phyloP scores from a whole-genome alignment of 2,797 vertebrate genomes.

The Limosa lapponica region DNA sequence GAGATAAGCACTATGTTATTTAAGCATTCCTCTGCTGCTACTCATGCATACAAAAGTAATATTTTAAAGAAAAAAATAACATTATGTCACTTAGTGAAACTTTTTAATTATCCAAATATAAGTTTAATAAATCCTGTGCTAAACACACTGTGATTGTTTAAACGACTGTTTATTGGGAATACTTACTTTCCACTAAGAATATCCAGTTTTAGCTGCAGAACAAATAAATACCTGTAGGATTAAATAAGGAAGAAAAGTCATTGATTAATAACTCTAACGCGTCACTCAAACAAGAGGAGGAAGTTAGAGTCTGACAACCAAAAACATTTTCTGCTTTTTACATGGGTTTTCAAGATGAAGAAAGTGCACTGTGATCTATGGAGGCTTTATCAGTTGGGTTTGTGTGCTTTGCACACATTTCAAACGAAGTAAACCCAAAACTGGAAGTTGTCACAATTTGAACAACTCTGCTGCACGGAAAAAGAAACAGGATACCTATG shows the following conservation, averaged over 20 bases:
- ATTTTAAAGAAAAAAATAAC: not conserved
- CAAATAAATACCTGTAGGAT: slow-evolving; percentile 92
- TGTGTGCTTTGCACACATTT: not conserved
- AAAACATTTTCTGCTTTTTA: not conserved
- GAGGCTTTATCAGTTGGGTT: not conserved
- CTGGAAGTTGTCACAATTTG: not conserved
- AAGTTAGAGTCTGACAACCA: not conserved
- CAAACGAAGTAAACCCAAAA: not conserved
- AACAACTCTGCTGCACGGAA: not conserved
- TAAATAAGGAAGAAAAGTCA: slow-evolving; percentile 40
- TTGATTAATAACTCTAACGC: not conserved
- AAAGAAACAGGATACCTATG: not conserved
- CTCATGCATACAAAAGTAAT: not conserved
- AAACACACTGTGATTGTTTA: not conserved
- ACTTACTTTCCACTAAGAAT: slow-evolving; percentile 97
- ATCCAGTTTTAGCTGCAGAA: slow-evolving; percentile 96
- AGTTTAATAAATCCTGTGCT: not conserved
- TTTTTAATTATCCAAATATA: not conserved
- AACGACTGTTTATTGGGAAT: not conserved
- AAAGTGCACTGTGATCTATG: not conserved
- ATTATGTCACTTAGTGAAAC: not conserved
- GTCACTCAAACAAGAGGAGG: not conserved
- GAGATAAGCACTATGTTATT: not conserved
- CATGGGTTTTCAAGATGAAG: not conserved
- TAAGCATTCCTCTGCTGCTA: not conserved